Conservation (phyloP, 2,888 invertebrate genomes). For the Patella depressa region DNA sequence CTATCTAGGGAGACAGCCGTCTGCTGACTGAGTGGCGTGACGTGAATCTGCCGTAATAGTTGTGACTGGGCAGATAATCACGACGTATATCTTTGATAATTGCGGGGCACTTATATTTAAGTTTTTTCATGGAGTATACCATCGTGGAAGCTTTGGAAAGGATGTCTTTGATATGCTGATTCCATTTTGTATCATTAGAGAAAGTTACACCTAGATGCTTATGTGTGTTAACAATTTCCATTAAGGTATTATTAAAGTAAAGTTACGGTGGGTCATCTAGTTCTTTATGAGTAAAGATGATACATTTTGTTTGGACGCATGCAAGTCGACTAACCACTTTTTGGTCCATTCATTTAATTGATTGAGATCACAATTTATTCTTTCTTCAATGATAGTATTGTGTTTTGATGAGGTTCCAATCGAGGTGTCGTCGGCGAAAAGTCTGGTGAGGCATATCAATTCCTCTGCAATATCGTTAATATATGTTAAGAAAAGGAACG, state of each 20-base stretch:
- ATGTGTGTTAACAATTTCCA: not conserved
- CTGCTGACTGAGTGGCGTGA: no score
- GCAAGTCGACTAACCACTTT: not conserved
- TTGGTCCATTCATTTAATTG: not conserved
- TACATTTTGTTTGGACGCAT: not conserved
- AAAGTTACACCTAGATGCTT: not conserved
- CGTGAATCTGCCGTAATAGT: no score
- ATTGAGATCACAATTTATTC: not conserved
- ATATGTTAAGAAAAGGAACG: not conserved
- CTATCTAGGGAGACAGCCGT: no score
- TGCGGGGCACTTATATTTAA: not conserved
- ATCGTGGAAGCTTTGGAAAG: not conserved
- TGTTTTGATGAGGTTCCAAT: not conserved
- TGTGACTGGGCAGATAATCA: not conserved
- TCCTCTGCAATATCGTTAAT: not conserved
- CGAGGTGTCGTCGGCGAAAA: not conserved
- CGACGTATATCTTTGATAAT: not conserved
- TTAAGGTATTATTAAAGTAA: not conserved
- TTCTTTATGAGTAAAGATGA: not conserved
- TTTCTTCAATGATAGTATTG: not conserved
- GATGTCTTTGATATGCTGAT: not conserved
- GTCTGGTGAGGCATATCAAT: no score
- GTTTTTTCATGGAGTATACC: not conserved
- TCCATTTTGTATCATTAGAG: not conserved
- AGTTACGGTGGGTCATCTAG: not conserved